These are phyloP conservation scores for Bombus pyrosoma DNA, from an alignment of 1,140 invertebrate species.

Conservation along the genomic window DNA sequence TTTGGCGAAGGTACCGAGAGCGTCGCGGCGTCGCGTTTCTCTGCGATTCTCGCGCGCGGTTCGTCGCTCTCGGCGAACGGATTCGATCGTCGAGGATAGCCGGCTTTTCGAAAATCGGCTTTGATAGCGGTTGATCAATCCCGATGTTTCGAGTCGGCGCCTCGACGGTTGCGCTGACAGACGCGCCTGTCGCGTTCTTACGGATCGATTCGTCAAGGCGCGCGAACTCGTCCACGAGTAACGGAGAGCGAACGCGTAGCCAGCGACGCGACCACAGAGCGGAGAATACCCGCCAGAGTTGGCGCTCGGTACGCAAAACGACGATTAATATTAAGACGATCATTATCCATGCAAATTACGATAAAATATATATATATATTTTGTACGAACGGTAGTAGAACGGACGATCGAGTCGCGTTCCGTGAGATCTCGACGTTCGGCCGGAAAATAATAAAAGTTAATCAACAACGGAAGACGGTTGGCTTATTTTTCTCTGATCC, in stretches of 20 bases:
- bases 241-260: too few species aligned
- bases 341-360: slow-evolving; percentile 21
- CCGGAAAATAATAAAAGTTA: slow-evolving; percentile 14
- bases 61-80: not conserved
- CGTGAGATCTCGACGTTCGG: not conserved
- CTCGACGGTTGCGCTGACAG: not conserved
- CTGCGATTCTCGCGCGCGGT: not conserved
- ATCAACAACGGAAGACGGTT: not conserved
- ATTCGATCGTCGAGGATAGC: not conserved
- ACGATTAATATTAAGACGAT: not conserved
- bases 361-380: slow-evolving; percentile 48
- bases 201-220: not conserved
- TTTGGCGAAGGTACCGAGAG: too few species aligned
- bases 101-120: slow-evolving; percentile 67
- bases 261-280: too few species aligned
- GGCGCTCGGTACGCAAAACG: not conserved
- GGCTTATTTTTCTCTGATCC: too few species aligned
- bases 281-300: not conserved
- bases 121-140: slow-evolving; percentile 78
- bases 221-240: too few species aligned
- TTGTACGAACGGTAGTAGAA: slow-evolving; percentile 34
- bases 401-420: slow-evolving; percentile 26
- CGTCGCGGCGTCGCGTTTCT: too few species aligned
- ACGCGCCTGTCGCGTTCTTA: too few species aligned
- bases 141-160: slow-evolving; percentile 65